Conservation (phyloP, 1,140 invertebrate genomes). For the Meloidogyne hapla region DNA sequence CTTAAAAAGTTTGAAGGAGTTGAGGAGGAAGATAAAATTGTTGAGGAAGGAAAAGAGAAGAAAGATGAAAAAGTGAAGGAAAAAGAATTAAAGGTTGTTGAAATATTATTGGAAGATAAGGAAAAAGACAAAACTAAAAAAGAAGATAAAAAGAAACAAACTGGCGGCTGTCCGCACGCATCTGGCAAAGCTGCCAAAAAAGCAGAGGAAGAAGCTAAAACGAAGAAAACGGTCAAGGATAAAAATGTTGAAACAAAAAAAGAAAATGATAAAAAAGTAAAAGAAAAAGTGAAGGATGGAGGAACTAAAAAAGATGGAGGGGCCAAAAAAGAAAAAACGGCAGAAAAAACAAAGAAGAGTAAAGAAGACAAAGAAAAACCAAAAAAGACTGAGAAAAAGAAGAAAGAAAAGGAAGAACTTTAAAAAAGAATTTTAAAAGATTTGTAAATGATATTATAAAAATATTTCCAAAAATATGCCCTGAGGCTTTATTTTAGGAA, state of each 20-base stretch:
- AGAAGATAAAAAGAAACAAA: background rate
- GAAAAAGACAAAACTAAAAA: slow-evolving; percentile 29
- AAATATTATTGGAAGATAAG: slow-evolving; percentile 25
- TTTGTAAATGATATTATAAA: background rate
- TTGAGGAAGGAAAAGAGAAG: slow-evolving; percentile 16
- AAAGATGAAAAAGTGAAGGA: slow-evolving; percentile 28
- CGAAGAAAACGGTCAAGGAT: slow-evolving; percentile 28
- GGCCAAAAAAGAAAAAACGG: slow-evolving; percentile 5
- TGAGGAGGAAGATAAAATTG: slow-evolving; percentile 14
- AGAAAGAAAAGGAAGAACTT: slow-evolving; percentile 2
- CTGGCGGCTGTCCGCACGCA: slow-evolving; percentile 35
- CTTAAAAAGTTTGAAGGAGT: slow-evolving; percentile 37
- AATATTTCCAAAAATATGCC: no score
- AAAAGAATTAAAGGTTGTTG: slow-evolving; percentile 28
- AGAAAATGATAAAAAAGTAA: slow-evolving; percentile 14
- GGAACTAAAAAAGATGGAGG: slow-evolving; percentile 8
- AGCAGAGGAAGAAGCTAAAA: slow-evolving; percentile 19
- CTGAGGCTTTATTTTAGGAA: no score
- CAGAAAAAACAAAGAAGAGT: background rate
- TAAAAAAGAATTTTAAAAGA: background rate
- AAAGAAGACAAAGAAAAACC: background rate
- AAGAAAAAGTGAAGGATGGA: background rate
- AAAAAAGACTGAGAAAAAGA: background rate
- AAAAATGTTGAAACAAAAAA: slow-evolving; percentile 20
- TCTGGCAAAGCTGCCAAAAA: slow-evolving; percentile 24